Conservation (phyloP, 1,140 invertebrate species). For the Heliconius hermathena region DNA sequence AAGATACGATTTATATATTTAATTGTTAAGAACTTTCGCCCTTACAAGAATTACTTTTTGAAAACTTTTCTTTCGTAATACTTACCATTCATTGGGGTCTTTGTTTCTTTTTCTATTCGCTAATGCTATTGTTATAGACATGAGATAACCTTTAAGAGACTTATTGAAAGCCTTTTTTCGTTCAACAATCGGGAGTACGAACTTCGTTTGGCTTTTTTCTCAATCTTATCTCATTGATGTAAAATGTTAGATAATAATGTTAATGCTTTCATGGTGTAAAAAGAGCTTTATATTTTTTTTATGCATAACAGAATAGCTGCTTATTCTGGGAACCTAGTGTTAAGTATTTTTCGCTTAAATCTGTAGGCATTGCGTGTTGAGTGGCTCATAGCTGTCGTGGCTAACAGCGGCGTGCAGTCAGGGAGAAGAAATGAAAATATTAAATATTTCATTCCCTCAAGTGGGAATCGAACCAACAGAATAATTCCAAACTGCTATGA, state of each 20-base stretch:
- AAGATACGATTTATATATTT: slow-evolving; percentile 12
- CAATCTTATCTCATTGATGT: slow-evolving; percentile 5
- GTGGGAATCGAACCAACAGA: too few species aligned
- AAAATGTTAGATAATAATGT: slow-evolving; percentile 3
- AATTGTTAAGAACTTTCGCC: neutral
- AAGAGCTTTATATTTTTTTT: too few species aligned
- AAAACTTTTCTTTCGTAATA: slow-evolving; percentile 19
- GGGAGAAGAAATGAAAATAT: too few species aligned
- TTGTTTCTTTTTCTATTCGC: slow-evolving; percentile 22
- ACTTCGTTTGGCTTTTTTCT: neutral
- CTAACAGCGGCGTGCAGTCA: too few species aligned
- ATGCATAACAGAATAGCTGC: too few species aligned
- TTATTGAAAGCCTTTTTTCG: slow-evolving; percentile 16
- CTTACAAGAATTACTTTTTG: slow-evolving; percentile 17
- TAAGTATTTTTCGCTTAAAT: too few species aligned
- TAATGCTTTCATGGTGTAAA: neutral
- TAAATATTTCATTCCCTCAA: too few species aligned
- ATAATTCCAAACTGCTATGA: too few species aligned
- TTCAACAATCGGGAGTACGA: neutral
- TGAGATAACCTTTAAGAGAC: slow-evolving; percentile 24
- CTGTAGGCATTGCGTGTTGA: too few species aligned
- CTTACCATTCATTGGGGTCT: slow-evolving; percentile 11
- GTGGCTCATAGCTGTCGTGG: too few species aligned
- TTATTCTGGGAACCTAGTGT: too few species aligned
- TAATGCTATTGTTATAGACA: slow-evolving; percentile 19